Conservation (phyloP, 2,797 vertebrate species). For the Anisognathus igniventris region DNA sequence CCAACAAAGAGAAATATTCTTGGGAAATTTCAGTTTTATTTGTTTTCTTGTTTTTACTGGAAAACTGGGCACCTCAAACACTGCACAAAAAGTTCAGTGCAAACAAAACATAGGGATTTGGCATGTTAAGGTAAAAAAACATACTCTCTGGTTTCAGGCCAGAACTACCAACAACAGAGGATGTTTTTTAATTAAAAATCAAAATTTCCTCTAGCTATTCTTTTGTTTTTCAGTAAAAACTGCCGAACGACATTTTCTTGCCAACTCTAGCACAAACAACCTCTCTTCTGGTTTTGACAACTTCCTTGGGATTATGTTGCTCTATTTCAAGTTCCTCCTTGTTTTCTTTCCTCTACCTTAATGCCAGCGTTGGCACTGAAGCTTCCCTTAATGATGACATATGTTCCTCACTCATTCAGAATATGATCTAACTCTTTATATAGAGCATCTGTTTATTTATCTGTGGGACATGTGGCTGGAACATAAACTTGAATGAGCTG, state of each 20-base stretch:
- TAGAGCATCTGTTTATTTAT: conserved; percentile 70
- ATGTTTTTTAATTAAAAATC: conserved; percentile 31
- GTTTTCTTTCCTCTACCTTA: conserved; percentile 62
- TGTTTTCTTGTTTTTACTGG: neutral
- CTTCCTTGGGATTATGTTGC: conserved; percentile 56
- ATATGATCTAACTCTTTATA: conserved; percentile 67
- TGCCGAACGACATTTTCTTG: conserved; percentile 20
- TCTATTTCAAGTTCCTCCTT: conserved; percentile 55
- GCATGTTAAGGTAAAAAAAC: neutral
- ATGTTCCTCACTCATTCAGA: conserved; percentile 66
- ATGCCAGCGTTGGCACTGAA: conserved; percentile 33
- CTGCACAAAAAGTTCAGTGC: neutral
- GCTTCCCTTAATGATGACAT: conserved; percentile 64
- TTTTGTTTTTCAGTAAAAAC: conserved; percentile 35
- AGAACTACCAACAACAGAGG: neutral
- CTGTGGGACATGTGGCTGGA: conserved; percentile 67
- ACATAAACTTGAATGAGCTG: conserved; percentile 67
- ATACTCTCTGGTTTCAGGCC: neutral
- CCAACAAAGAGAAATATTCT: neutral
- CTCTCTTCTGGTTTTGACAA: conserved; percentile 53
- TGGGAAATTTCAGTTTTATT: neutral
- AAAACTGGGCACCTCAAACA: neutral
- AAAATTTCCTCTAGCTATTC: conserved; percentile 4
- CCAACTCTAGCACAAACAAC: conserved; percentile 48
- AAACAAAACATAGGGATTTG: neutral